Base-by-base conservation (phyloP, 2,113 vertebrate genomes). In the Suricata suricatta region DNA sequence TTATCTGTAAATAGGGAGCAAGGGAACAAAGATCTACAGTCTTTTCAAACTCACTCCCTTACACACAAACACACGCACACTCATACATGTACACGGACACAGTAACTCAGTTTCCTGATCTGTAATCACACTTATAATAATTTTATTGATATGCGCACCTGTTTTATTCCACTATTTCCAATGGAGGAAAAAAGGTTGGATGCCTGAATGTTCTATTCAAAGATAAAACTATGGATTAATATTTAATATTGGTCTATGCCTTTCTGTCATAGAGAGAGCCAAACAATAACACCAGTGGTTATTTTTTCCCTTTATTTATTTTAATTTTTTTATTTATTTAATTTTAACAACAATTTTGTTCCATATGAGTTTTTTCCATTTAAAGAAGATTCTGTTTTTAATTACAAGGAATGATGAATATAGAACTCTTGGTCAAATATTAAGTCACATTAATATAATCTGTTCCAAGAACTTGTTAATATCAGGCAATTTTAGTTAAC, bases 1-100 rank as follows among this genome's bases (percentile, higher is more conserved):
- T 66, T 33, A 15, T 66, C 87, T 50, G 5, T 27, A 57, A 35
- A 68, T 4, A 33, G 6, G 14, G 4, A 14, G 4, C 38, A 1
- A 5, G 29, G 38, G 8, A 15, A 8, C 16, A n/a, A 77, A 76
- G 11, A 35, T 4, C 3, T 29, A 1, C 1, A 11, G 0, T n/a
- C 10, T 17, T 76, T 64, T 54, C 31, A 38, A 57, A 76, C 47
- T 5, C 38, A 10, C 21, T 52, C 41, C 80, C 69, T 66, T 33
- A 16, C 41, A 11, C 16, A 38, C 12, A 63, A 6, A 63, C 25
- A 21, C 2, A 7, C 3, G 7, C 3, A 19, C 4, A 89, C 38
- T 35, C 38, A 7, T 14, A 33, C 9, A 41, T 19, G 12, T 1
- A 5, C 2, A 9, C 0, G 27, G 5, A 89, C 7, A 81, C 0